Base-by-base conservation (phyloP, 2,888 invertebrate genomes). In the Clostera curtula region DNA sequence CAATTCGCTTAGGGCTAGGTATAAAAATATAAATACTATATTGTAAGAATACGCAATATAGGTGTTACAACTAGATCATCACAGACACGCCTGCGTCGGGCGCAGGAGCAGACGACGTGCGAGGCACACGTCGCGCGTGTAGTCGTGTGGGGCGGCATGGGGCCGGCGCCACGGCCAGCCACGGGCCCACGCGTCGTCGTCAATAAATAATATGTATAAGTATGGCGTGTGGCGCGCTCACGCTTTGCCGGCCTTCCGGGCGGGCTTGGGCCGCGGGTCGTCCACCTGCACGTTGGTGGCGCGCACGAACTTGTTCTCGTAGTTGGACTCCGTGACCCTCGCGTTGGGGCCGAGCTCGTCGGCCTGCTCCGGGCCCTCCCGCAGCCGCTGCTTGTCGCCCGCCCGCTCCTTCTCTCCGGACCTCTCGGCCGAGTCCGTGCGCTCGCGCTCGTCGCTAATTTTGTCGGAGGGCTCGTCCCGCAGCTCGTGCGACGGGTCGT, bases 11-110 rank as follows among this genome's bases (percentile, higher is more conserved):
- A 67, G 33, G 44, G 41, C 68, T 76, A 74, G 63, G 63, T 80
- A 79, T 67, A 80, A 80, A 80, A 79, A 67, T 71, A 74, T 59
- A 70, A 71, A 55, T 40, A 49, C 47, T 49, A 49, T 49, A 49
- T 41, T 25, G 47, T 36, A 54, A 49, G 41, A 44, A 52, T 36
- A 42, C 46, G 34, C 29, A 23, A 23, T 15, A 29, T 51, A 52
- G 44, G 36, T 43, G 42, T 50, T 51, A 63, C 43, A 61, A 64
- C 64, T 71, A 72, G 47, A 56, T 56, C 52, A 71, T 73, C 68
- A 65, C 69, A 65, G 62, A 2, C 3, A 5, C 5, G 22, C 9
- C n/a, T 8, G 1, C 9, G 14, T 11, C 22, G 21, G 21, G n/a
- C 3, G 12, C n/a, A n/a, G n/a, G n/a, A n/a, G n/a, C n/a, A n/a